phyloP scores from a whole-genome alignment of 2,113 vertebrate genomes.

The Sterna hirundo region DNA sequence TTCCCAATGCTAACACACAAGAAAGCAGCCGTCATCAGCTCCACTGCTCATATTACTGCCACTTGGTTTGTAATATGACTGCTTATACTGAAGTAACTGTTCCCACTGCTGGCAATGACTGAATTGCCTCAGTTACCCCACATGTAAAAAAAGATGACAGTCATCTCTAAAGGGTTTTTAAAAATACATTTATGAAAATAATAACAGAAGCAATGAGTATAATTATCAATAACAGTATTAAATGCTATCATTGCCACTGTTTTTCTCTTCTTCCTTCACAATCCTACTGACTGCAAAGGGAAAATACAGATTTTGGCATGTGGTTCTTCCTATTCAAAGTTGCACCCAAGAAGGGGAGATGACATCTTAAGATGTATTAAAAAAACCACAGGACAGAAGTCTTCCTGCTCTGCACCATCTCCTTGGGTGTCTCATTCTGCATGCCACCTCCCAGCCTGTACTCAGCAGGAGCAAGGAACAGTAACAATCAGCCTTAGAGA shows the following conservation, averaged over 20 bases:
- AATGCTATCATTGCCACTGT: no score
- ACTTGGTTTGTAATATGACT: background rate
- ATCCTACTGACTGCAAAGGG: background rate
- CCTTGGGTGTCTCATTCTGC: background rate
- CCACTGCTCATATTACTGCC: background rate
- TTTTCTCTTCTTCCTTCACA: background rate
- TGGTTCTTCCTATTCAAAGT: background rate
- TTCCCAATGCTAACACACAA: background rate
- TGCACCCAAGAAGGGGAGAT: background rate
- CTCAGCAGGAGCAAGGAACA: background rate
- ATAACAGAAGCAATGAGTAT: background rate
- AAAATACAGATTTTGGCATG: background rate
- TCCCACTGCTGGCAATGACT: background rate
- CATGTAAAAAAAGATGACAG: background rate
- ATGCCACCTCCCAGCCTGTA: background rate
- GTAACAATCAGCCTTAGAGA: background rate
- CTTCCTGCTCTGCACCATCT: background rate
- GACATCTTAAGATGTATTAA: background rate
- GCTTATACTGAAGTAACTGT: background rate
- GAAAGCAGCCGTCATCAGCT: background rate
- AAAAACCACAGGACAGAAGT: background rate
- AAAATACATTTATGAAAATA: background rate
- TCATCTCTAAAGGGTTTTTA: background rate
- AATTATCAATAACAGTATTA: background rate
- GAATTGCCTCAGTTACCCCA: background rate